Base-by-base conservation (phyloP, 2,888 invertebrate genomes). In the Halictus ligatus region DNA sequence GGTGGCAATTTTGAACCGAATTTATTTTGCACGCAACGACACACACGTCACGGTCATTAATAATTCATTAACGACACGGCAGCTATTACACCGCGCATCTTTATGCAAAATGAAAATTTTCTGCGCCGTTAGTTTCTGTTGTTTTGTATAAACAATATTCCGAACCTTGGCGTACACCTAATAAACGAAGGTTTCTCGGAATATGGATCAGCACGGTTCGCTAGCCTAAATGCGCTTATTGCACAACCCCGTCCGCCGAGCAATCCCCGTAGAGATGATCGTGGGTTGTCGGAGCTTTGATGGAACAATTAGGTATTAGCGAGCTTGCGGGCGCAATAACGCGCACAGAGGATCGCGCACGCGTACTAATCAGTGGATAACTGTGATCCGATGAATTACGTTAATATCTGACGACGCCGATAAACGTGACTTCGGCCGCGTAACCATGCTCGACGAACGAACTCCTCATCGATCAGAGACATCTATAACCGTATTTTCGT, bases 321-420 rank as follows among this genome's bases (percentile, higher is more conserved):
- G 25, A 21, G 54, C 64, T 78, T 54, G 75, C 13, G 80, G 75
- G 43, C n/a, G 74, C 35, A 75, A 64, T 67, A 78, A 84, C 58
- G 46, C 60, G 46, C 12, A 25, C 73, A 74, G 60, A 46, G 48
- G 48, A 50, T 69, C 64, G 54, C 10, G 75, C 69, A 77, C 75
- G 71, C 80, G 50, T 69, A 35, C 48, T 35, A 60, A 85, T 85
- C 85, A 72, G 21, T 46, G 64, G 80, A 75, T 81, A 86, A 85
- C 72, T 78, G 78, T 64, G 71, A 86, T 75, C 60, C 40, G 77
- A 85, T 80, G 80, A 86, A 75, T 85, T 72, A 54, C 77, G 75
- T 50, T 78, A 78, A 85, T 77, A 72, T 64, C 54, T 46, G 25
- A 35, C 35, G 12, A n/a, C 35, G 60, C 46, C 67, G 71, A 85